Conservation (phyloP, 2,888 invertebrate genomes). For the Rosalia funebris region DNA sequence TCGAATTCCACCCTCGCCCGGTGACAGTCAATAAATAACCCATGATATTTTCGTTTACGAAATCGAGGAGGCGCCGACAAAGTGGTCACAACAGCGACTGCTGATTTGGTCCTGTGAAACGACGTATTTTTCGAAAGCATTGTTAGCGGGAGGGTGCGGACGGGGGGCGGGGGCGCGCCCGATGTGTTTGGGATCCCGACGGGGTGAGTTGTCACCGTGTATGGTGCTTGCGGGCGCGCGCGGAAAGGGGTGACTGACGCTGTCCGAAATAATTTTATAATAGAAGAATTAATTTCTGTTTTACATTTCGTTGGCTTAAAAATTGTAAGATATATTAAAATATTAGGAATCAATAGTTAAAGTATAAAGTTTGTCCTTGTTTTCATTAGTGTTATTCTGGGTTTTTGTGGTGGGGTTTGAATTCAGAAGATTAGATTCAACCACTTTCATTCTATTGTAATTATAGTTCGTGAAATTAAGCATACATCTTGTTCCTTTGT, state of each 20-base stretch:
- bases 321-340: too few relatives aligned
- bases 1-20: constrained; percentile 35
- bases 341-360: too few relatives aligned
- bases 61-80: constrained; percentile 32
- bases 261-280: constrained; percentile 23
- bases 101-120: constrained; percentile 1
- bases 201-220: constrained; percentile 32
- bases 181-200: not conserved
- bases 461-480: too few relatives aligned
- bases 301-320: too few relatives aligned
- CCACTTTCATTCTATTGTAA: too few relatives aligned
- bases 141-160: constrained; percentile 10
- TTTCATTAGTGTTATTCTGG: too few relatives aligned
- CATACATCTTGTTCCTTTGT: too few relatives aligned
- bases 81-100: constrained; percentile 32
- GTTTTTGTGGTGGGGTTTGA: too few relatives aligned
- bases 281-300: too few relatives aligned
- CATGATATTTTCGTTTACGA: constrained; percentile 16
- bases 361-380: too few relatives aligned
- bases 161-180: not conserved
- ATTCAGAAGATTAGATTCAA: too few relatives aligned
- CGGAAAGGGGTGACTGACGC: not conserved
- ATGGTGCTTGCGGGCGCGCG: constrained; percentile 25
- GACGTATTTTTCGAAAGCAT: constrained; percentile 18
- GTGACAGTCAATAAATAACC: constrained; percentile 32